Evolutionary conservation across 2,113 vertebrate genomes (phyloP).

Genomic region (Plestiodon gilberti): DNA sequence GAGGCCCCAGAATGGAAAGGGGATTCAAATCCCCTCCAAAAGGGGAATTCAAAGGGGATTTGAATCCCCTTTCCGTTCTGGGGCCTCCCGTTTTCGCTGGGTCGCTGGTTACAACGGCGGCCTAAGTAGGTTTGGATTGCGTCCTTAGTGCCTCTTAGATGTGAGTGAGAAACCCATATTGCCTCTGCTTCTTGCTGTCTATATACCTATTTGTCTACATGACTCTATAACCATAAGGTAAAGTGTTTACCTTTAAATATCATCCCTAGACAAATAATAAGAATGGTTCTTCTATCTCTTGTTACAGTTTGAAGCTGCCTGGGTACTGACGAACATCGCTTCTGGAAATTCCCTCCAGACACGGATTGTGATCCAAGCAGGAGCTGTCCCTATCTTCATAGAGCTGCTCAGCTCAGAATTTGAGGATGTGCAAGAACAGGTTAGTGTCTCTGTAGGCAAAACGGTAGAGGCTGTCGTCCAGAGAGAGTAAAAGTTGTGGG

Average conservation of each 20-base stretch:
- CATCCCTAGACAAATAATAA: not conserved
- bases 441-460: constrained; percentile 54
- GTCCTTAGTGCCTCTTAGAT: not conserved
- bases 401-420: constrained; percentile 96
- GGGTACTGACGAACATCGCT: constrained; percentile 98
- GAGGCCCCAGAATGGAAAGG: too few species aligned
- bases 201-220: not conserved
- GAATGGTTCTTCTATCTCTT: constrained; percentile 30
- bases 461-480: not conserved
- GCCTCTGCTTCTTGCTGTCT: not conserved
- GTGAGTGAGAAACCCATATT: too few species aligned
- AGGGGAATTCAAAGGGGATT: too few species aligned
- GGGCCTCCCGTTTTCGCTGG: too few species aligned
- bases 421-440: constrained; percentile 98
- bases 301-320: constrained; percentile 95
- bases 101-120: too few species aligned
- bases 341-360: constrained; percentile 98
- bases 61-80: too few species aligned
- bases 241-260: not conserved
- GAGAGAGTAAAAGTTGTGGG: constrained; percentile 31
- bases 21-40: too few species aligned
- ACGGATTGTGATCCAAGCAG: constrained; percentile 95
- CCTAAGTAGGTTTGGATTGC: too few species aligned
- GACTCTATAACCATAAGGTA: not conserved
- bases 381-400: constrained; percentile 97